phyloP scores from a whole-genome alignment of 2,888 invertebrate genomes.

The Nezara viridula region DNA sequence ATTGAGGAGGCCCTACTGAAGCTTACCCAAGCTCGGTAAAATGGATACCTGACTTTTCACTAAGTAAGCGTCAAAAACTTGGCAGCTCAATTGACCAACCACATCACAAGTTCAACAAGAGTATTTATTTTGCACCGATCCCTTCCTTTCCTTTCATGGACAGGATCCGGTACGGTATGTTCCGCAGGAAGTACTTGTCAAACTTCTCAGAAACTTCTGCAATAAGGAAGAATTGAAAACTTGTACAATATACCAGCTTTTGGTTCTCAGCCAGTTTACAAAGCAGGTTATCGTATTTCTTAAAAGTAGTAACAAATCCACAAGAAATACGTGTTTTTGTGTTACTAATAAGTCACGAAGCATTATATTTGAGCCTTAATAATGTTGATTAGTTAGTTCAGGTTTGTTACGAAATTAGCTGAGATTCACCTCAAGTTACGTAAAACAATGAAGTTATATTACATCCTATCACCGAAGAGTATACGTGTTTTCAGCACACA shows the following conservation, averaged over 20 bases:
- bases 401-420: too few species aligned
- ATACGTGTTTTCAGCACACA: too few species aligned
- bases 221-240: constrained; percentile 16
- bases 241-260: not conserved
- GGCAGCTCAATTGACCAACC: not conserved
- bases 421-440: too few species aligned
- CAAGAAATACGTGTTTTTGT: not conserved
- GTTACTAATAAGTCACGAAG: not conserved
- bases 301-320: not conserved
- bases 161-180: not conserved
- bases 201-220: not conserved
- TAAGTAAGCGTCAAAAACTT: constrained; percentile 1
- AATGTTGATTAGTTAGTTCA: not conserved
- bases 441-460: too few species aligned
- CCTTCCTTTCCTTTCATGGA: not conserved
- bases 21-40: not conserved
- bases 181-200: not conserved
- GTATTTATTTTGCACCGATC: not conserved
- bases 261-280: not conserved
- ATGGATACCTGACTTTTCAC: not conserved
- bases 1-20: not conserved
- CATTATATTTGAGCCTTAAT: not conserved
- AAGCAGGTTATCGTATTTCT: not conserved
- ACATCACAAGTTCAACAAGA: not conserved
- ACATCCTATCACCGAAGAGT: too few species aligned